Conservation (phyloP, 1,140 invertebrate species). For the Dendrolimus punctatus region DNA sequence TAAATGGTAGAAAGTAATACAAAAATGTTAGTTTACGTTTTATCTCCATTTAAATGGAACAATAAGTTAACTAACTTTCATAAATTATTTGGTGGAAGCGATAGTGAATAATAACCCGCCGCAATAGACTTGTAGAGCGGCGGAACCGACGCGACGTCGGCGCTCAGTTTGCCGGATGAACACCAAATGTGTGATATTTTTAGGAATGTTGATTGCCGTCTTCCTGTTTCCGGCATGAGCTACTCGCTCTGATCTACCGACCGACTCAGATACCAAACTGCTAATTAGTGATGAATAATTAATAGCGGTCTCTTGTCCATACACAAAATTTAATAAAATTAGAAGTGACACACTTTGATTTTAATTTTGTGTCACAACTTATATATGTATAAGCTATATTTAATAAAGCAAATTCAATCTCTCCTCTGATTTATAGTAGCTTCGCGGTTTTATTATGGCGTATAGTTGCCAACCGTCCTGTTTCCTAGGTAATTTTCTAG, state of each 20-base stretch:
- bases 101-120: neutral
- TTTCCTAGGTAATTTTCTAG: too few relatives aligned
- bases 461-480: too few relatives aligned
- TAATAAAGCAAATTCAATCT: too few relatives aligned
- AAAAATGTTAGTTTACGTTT: too few relatives aligned
- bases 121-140: slow-evolving; percentile 2
- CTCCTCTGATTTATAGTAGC: too few relatives aligned
- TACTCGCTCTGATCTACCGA: slow-evolving; percentile 30
- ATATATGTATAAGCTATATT: too few relatives aligned
- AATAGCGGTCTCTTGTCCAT: slow-evolving; percentile 40
- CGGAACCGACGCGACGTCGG: slow-evolving; percentile 15
- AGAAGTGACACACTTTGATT: slow-evolving; percentile 5
- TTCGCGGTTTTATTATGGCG: too few relatives aligned
- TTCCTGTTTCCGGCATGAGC: slow-evolving; percentile 61
- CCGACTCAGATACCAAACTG: slow-evolving; percentile 35
- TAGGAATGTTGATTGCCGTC: slow-evolving; percentile 65
- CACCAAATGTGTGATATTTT: slow-evolving; percentile 68
- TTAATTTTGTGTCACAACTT: neutral
- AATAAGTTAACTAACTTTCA: too few relatives aligned
- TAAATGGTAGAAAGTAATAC: too few relatives aligned
- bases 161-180: slow-evolving; percentile 46
- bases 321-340: slow-evolving; percentile 32
- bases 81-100: too few relatives aligned
- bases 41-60: too few relatives aligned
- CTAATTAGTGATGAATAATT: slow-evolving; percentile 64